Base-by-base conservation (phyloP, 2,888 invertebrate genomes). In the Sussaba pulchella region DNA sequence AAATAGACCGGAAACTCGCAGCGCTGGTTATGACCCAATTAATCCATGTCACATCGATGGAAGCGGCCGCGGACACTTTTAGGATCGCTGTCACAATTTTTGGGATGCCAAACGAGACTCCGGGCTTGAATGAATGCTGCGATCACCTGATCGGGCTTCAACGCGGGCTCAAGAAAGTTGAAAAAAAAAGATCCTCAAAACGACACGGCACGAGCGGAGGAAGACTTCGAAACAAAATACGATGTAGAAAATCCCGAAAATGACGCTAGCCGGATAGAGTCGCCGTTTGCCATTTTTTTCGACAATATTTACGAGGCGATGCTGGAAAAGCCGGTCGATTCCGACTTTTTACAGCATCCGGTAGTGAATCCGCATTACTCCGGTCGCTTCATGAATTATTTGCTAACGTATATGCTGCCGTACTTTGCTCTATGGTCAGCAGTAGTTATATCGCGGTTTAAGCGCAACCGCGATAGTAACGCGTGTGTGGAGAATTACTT, bases 1-100 rank as follows among this genome's bases (percentile, higher is more conserved):
- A 24, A 19, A n/a, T 12, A 5, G n/a, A 64, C 1, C n/a, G 24
- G 10, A 64, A 26, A 1, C 41, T n/a, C 10, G 64, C 24, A 12
- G 64, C 64, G 4, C 10, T 64, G 41, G 19, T 24, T 21, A 45
- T n/a, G 17, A n/a, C 64, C n/a, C 12, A 2, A 12, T 14, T 64
- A n/a, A 41, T 45, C n/a, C 64, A 64, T 41, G 43, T 24, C 14
- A 41, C 21, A 43, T 43, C 45, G n/a, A 24, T 39, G 47, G 43
- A 43, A 6, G 26, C 31, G 19, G 26, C 64, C n/a, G 21, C n/a
- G 26, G 19, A 41, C 2, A 17, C 45, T n/a, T 43, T 64, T 9
- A 19, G 9, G 17, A 12, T 14, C 8, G 3, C 36, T 17, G 24
- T 64, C 2, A 26, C 10, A 19, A 24, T 64, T 41, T 64, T 64